A percentile compares a stretch with the other conserved stretches of the same genome.
Evolutionary conservation across 2,888 invertebrate species (phyloP).

Genomic region (Tethea ocularis): DNA sequence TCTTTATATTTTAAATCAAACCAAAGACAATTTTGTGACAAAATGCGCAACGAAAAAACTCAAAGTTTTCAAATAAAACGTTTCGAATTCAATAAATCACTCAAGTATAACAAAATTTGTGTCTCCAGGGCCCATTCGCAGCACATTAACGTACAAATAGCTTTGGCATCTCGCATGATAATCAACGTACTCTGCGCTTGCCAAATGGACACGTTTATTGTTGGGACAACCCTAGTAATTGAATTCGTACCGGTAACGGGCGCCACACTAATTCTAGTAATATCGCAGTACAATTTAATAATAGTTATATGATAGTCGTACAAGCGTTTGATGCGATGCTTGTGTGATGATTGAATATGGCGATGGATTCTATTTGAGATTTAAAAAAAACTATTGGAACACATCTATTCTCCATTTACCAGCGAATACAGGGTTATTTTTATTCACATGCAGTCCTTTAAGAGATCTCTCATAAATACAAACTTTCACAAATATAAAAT

Average conservation of each 20-base stretch:
- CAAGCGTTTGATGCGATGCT: background rate
- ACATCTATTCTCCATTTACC: no score
- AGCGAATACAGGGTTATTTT: no score
- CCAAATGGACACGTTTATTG: background rate
- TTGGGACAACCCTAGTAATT: constrained; percentile 5
- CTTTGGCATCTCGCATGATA: background rate
- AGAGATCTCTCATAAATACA: no score
- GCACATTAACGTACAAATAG: background rate
- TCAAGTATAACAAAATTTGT: background rate
- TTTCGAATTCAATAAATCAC: background rate
- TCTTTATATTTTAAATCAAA: no score
- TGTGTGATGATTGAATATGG: background rate
- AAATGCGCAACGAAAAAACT: no score
- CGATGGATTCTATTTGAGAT: background rate
- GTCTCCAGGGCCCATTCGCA: background rate
- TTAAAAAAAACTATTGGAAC: no score
- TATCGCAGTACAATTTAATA: background rate
- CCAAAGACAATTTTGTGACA: no score
- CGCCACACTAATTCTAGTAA: background rate
- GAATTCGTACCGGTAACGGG: background rate
- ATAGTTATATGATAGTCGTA: background rate
- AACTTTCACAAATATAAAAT: no score
- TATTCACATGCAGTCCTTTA: no score
- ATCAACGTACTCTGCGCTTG: background rate
- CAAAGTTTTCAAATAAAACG: no score